phyloP scores from a whole-genome alignment of 2,113 vertebrate genomes.

The Platycercus adscitus region DNA sequence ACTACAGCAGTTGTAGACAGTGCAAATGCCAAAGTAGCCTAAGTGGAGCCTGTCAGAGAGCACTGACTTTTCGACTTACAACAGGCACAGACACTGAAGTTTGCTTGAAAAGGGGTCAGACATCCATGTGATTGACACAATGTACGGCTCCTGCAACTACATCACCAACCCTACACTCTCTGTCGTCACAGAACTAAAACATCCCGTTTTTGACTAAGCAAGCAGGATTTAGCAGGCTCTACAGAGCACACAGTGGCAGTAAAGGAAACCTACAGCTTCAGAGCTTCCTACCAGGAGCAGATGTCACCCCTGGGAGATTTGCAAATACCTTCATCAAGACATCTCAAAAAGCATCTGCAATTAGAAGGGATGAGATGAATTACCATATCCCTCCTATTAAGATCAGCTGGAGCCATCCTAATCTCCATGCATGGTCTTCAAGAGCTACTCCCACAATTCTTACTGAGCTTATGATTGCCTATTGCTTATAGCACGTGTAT shows the following conservation, averaged over 20 bases:
- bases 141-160: fast-evolving
- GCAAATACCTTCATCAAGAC: background rate
- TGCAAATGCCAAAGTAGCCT: constrained; percentile 9
- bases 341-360: constrained; percentile 15
- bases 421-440: background rate
- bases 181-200: background rate
- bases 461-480: background rate
- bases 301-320: background rate
- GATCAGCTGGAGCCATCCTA: background rate
- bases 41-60: background rate
- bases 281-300: constrained; percentile 7
- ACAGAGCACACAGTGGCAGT: background rate
- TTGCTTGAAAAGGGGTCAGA: background rate
- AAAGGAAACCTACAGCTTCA: background rate
- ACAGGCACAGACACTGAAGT: background rate
- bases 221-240: background rate
- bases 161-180: background rate
- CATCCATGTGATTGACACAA: background rate
- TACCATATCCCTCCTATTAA: background rate
- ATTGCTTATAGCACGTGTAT: fast-evolving
- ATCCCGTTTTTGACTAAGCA: background rate
- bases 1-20: background rate
- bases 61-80: background rate
- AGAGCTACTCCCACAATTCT: background rate
- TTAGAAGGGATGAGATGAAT: constrained; percentile 21